Evolutionary conservation across 2,888 invertebrate genomes (phyloP).

Genomic region (Hedychridium roseum): DNA sequence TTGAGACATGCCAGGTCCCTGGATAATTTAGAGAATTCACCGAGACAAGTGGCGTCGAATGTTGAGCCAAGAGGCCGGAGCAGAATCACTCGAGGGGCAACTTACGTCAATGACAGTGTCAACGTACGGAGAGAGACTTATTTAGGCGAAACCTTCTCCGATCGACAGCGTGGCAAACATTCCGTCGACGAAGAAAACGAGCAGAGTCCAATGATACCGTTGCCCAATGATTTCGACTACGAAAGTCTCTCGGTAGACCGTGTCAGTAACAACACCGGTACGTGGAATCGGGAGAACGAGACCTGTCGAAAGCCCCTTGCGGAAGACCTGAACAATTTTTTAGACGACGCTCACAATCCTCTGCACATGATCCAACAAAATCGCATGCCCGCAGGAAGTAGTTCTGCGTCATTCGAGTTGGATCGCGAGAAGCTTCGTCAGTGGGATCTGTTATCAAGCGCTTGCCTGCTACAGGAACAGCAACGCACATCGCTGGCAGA

Average conservation of each 20-base stretch:
- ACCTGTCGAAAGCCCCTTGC: constrained; percentile 50
- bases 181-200: constrained; percentile 65
- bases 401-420: constrained; percentile 66
- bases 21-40: constrained; percentile 75
- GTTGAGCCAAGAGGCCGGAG: constrained; percentile 45
- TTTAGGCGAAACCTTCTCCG: constrained; percentile 23
- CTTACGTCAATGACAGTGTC: constrained; percentile 80
- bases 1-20: constrained; percentile 83
- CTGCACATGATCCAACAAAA: constrained; percentile 40
- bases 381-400: constrained; percentile 41
- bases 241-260: constrained; percentile 67
- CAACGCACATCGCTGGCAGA: constrained; percentile 69
- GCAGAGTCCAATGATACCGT: not conserved
- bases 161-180: constrained; percentile 30
- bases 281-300: constrained; percentile 61
- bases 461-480: constrained; percentile 62
- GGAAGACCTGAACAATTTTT: constrained; percentile 57
- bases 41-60: constrained; percentile 5
- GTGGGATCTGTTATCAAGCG: constrained; percentile 90
- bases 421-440: constrained; percentile 87
- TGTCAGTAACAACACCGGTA: constrained; percentile 52
- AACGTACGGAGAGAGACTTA: constrained; percentile 65
- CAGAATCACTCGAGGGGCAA: constrained; percentile 75
- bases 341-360: constrained; percentile 65
- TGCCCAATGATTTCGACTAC: constrained; percentile 67